phyloP scores from a whole-genome alignment of 2,888 invertebrate species.

The Leuctra nigra region DNA sequence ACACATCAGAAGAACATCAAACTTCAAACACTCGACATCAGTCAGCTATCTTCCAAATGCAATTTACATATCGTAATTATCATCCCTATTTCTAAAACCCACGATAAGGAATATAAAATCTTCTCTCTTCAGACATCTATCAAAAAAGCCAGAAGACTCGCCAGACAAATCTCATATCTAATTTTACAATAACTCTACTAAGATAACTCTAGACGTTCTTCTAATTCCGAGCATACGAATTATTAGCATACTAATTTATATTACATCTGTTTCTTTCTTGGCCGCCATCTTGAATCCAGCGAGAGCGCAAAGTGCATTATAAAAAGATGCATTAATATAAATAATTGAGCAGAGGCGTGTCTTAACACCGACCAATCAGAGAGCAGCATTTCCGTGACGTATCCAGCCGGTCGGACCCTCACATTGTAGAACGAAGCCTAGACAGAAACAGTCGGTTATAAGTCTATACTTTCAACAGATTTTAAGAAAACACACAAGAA shows the following conservation, averaged over 20 bases:
- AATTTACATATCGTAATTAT: no score
- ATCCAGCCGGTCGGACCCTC: background rate
- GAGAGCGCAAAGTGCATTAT: background rate
- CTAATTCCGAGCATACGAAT: background rate
- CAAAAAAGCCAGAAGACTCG: no score
- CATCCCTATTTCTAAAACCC: no score
- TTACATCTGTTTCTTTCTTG: background rate
- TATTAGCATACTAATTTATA: background rate
- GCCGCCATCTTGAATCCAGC: background rate
- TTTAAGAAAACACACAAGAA: no score
- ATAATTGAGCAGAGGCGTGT: background rate
- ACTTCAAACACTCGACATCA: no score
- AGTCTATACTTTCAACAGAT: no score
- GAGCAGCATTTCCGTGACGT: background rate
- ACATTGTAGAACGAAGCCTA: background rate
- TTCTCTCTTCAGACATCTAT: no score
- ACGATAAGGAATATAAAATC: no score
- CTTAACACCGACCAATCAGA: background rate
- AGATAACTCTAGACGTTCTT: background rate
- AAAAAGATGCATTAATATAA: slow-evolving; percentile 11
- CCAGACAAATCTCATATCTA: background rate
- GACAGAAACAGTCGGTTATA: no score
- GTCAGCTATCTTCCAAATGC: no score
- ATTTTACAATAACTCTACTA: background rate
- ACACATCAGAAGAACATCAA: no score